phyloP scores from a whole-genome alignment of 2,797 vertebrate genomes.

The Nannoperca obscura region DNA sequence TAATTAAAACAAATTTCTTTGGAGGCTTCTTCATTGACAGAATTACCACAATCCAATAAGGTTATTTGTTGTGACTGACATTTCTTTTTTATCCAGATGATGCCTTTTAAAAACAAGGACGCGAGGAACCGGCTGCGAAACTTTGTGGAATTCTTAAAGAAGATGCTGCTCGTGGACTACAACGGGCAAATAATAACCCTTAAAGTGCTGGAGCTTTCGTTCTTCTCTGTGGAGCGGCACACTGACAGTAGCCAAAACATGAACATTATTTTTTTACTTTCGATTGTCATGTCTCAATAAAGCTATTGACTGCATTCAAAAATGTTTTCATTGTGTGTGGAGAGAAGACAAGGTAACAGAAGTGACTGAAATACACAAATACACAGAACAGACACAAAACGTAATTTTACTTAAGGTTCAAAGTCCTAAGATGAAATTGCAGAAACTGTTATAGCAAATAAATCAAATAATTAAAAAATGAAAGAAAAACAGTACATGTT shows the following conservation, averaged over 20 bases:
- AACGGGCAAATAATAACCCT: neutral
- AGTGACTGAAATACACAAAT: too few species aligned
- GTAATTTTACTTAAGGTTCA: too few species aligned
- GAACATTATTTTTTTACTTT: neutral
- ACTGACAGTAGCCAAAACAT: neutral
- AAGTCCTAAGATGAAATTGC: neutral
- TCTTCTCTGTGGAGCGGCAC: conserved; percentile 15
- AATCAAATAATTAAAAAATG: neutral
- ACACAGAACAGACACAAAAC: too few species aligned
- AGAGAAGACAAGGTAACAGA: neutral
- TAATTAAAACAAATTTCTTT: neutral
- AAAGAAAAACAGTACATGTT: too few species aligned
- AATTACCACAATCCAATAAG: neutral
- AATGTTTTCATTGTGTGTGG: neutral
- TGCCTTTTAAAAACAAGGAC: neutral
- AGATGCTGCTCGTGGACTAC: conserved; percentile 10
- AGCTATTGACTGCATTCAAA: neutral
- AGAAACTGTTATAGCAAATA: neutral
- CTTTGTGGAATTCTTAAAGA: conserved; percentile 19
- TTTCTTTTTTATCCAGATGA: neutral
- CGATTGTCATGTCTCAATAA: neutral
- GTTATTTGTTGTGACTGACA: neutral
- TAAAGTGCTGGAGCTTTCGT: conserved; percentile 1
- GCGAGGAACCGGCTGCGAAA: neutral
- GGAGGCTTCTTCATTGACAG: neutral